Evolutionary conservation across 2,888 invertebrate species (phyloP), one percentile per base, ranked within the genome.

Genomic region (Spilosoma lubricipeda): DNA sequence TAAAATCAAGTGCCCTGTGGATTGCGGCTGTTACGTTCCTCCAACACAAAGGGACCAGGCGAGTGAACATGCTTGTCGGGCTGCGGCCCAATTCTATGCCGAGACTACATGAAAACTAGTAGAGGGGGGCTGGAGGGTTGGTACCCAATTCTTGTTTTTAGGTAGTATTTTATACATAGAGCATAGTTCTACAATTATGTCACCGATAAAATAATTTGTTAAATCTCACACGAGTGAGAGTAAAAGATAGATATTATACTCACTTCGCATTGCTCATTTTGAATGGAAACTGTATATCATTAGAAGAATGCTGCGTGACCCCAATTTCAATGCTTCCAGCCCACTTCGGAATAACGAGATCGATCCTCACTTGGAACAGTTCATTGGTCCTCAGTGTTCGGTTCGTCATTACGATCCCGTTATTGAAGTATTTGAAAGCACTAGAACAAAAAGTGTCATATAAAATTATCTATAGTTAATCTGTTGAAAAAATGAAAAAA

Each of bases 251-350:
- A 67, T 9, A 68, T 27, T 64, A 33, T 33, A 89, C 96, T 91
- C 89, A 97, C 97, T 97, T 96, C 77, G 99, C 98, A 91, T 98
- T 99, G 73, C 99, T 99, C 99, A 99, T 99, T 69, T 98, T 99
- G 87, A 98, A 99, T 42, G 99, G 99, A 95, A 98, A 98, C 85
- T 98, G 97, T 79, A 98, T 94, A 89, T 98, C 98, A 72, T 97
- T 97, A 1, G 99, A 98, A 82, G 98, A 97, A 93, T 99, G 98
- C 76, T 98, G 98, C 72, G 99, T 99, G 76, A 99, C 98, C 81
- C 98, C 98, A 92, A 98, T 98, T 96, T 99, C 99, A 82, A 99
- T 98, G 65, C 98, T 98, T 59, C 99, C 99, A 52, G 99, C 98
- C 99, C 99, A 99, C 93, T 99, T 98, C 39, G 98, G 98, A 39